These are phyloP conservation scores for Colius striatus DNA, from an alignment of 2,113 vertebrate genomes.

Conservation along the genomic window DNA sequence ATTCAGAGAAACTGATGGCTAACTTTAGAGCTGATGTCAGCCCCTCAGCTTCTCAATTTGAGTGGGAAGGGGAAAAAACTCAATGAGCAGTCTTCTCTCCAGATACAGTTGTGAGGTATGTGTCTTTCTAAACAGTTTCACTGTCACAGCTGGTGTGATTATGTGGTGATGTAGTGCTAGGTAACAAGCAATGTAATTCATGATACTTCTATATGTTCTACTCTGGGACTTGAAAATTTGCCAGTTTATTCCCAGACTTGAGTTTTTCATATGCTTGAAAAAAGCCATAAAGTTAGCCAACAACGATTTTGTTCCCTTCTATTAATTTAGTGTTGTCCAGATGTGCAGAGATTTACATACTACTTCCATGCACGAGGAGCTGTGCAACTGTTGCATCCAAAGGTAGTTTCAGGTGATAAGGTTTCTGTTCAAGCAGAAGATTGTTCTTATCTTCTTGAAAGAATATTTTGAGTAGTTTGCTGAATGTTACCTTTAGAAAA, in stretches of 20 bases:
- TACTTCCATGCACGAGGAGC: background rate
- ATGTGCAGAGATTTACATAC: background rate
- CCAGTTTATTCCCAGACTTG: background rate
- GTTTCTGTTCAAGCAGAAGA: background rate
- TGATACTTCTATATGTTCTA: background rate
- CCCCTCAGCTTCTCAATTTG: background rate
- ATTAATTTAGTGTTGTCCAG: background rate
- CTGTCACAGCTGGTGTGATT: background rate
- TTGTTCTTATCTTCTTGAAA: background rate
- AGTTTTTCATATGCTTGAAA: background rate
- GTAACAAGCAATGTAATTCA: background rate
- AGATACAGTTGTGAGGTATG: background rate
- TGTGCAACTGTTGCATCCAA: background rate
- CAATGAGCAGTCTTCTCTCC: background rate
- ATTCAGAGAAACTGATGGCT: background rate
- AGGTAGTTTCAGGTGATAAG: background rate
- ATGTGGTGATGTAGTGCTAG: accelerated
- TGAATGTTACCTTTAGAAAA: background rate
- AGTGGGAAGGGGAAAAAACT: background rate
- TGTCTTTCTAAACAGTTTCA: background rate
- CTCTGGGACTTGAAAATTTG: background rate
- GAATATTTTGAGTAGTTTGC: background rate
- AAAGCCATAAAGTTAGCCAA: slow-evolving; percentile 6
- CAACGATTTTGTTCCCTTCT: background rate
- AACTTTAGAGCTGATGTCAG: background rate